Conservation (phyloP, 2,797 vertebrate genomes). For the Myotis pilosus region DNA sequence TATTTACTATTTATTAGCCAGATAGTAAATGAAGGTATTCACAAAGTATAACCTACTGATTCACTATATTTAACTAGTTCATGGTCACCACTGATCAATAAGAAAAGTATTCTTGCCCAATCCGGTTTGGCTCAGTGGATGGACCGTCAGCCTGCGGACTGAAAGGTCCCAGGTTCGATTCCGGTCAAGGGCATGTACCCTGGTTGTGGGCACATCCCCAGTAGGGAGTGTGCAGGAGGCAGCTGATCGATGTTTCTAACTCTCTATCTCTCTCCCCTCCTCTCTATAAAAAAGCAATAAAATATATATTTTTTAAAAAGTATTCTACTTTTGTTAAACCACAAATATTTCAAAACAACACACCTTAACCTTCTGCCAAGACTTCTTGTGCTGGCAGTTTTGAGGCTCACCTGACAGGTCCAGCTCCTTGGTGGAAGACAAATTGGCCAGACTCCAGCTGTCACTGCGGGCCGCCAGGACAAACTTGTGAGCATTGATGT, state of each 20-base stretch:
- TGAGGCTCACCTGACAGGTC: conserved; percentile 93
- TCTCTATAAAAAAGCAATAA: too few species aligned
- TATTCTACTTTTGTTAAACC: background rate
- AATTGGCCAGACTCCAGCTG: conserved; percentile 92
- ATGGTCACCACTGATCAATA: background rate
- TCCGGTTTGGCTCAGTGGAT: too few species aligned
- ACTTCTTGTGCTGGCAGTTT: background rate
- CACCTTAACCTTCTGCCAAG: background rate
- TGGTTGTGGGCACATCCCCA: too few species aligned
- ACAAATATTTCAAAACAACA: background rate
- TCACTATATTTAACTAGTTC: background rate
- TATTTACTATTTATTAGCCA: background rate
- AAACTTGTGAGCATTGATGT: conserved; percentile 94
- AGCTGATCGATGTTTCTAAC: too few species aligned
- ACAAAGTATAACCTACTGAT: background rate
- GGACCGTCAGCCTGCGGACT: too few species aligned
- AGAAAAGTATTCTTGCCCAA: background rate
- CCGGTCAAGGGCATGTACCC: too few species aligned
- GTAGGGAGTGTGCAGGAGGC: too few species aligned
- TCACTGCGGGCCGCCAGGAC: conserved; percentile 97
- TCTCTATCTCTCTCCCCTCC: too few species aligned
- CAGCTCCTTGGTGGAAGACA: conserved; percentile 92
- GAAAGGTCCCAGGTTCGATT: too few species aligned
- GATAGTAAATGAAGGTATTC: background rate
- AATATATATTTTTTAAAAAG: background rate